A percentile compares a stretch with the other conserved stretches of the same genome.
Evolutionary conservation across 2,797 vertebrate genomes (phyloP).

Genomic region (Schizopygopsis pylzovi): DNA sequence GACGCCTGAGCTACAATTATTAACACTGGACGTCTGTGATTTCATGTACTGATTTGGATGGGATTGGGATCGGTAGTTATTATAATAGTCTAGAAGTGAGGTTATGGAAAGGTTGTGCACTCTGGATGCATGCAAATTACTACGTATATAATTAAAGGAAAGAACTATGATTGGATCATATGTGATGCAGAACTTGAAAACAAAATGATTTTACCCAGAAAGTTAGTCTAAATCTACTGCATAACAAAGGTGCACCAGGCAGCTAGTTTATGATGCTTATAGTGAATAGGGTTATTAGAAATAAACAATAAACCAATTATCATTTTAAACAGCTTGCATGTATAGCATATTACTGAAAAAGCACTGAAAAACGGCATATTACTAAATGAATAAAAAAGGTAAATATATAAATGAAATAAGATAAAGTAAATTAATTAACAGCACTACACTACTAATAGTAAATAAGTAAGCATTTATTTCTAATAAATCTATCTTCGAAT

Average conservation of each 20-base stretch:
- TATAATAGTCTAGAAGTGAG: not conserved
- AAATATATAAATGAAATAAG: not conserved
- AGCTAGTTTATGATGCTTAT: not conserved
- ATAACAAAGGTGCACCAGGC: not conserved
- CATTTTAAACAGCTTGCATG: not conserved
- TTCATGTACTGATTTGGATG: constrained; percentile 12
- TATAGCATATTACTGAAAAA: not conserved
- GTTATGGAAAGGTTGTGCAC: not conserved
- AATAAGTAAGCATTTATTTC: not conserved
- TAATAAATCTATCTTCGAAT: not conserved
- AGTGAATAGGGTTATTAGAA: not conserved
- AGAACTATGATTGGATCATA: not conserved
- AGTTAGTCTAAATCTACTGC: not conserved
- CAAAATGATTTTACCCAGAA: not conserved
- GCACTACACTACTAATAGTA: too few relatives aligned
- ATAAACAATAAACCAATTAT: not conserved
- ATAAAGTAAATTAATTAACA: too few relatives aligned
- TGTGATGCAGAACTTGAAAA: not conserved
- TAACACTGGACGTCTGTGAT: constrained; percentile 2
- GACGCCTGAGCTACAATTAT: not conserved
- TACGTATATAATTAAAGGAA: not conserved
- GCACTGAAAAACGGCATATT: not conserved
- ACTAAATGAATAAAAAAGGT: not conserved
- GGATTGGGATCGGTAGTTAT: constrained; percentile 5
- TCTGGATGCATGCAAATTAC: not conserved